Conservation (phyloP, 2,888 invertebrate species). For the Philereme transversata region DNA sequence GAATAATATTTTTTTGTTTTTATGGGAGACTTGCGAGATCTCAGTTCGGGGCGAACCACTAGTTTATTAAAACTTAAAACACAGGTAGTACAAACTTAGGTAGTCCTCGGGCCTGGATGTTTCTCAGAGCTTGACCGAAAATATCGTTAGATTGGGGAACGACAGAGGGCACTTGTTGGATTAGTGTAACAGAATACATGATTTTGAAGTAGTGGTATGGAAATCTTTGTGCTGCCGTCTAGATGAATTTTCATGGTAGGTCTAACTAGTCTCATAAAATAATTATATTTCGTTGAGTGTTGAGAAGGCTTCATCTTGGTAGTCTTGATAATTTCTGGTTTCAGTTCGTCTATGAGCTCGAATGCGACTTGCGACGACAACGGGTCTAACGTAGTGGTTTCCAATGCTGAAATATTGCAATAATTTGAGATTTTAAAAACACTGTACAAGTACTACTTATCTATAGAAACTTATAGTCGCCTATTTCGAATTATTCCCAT, state of each 20-base stretch:
- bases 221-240: conserved; percentile 52
- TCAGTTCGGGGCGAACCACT: too few relatives aligned
- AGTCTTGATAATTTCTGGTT: not conserved
- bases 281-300: not conserved
- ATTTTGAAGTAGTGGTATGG: conserved; percentile 59
- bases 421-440: too few relatives aligned
- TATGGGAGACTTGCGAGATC: too few relatives aligned
- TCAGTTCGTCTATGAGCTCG: conserved; percentile 5
- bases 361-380: conserved; percentile 9
- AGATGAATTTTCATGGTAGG: conserved; percentile 52
- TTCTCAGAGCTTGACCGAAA: too few relatives aligned
- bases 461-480: too few relatives aligned
- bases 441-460: too few relatives aligned
- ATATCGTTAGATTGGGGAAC: conserved; percentile 42
- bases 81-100: too few relatives aligned
- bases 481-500: too few relatives aligned
- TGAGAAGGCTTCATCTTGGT: not conserved
- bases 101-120: too few relatives aligned
- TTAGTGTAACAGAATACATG: conserved; percentile 60
- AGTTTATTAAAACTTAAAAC: too few relatives aligned
- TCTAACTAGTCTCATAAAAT: not conserved
- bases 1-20: too few relatives aligned
- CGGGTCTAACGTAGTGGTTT: not conserved
- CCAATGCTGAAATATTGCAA: not conserved
- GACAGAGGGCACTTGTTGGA: conserved; percentile 56